Conservation (phyloP, 2,113 vertebrate genomes). For the Hyperopisus bebe region DNA sequence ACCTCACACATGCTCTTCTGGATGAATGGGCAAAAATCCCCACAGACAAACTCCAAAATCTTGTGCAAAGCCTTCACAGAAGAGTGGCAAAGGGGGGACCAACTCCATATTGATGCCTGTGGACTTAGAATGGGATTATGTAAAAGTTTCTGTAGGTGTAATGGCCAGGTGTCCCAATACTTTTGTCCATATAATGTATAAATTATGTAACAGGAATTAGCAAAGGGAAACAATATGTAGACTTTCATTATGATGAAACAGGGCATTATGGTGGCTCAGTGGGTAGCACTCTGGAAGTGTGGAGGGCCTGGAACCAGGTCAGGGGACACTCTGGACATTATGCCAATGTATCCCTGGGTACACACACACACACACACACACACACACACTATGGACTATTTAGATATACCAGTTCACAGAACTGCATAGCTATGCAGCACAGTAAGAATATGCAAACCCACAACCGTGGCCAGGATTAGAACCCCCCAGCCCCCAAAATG, state of each 20-base stretch:
- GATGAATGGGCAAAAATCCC: neutral
- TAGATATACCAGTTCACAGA: neutral
- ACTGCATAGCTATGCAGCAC: neutral
- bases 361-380: neutral
- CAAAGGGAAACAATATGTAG: neutral
- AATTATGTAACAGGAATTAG: neutral
- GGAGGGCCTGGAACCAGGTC: neutral
- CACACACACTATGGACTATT: neutral
- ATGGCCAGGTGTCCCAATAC: neutral
- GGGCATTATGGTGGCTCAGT: neutral
- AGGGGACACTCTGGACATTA: neutral
- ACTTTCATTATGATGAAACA: neutral
- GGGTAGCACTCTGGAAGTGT: neutral
- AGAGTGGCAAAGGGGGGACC: neutral
- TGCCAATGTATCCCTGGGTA: neutral
- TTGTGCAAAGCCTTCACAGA: neutral
- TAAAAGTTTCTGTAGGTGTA: neutral
- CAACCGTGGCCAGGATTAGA: neutral
- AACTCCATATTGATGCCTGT: neutral
- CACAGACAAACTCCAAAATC: neutral
- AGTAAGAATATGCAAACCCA: neutral
- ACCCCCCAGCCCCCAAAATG: neutral
- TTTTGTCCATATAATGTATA: neutral
- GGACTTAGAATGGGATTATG: neutral
- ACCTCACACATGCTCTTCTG: neutral